Percentiles rank a stretch among this genome's conserved stretches.
phyloP scores from a whole-genome alignment of 1,140 invertebrate genomes.

The Psilanteris sp. region DNA sequence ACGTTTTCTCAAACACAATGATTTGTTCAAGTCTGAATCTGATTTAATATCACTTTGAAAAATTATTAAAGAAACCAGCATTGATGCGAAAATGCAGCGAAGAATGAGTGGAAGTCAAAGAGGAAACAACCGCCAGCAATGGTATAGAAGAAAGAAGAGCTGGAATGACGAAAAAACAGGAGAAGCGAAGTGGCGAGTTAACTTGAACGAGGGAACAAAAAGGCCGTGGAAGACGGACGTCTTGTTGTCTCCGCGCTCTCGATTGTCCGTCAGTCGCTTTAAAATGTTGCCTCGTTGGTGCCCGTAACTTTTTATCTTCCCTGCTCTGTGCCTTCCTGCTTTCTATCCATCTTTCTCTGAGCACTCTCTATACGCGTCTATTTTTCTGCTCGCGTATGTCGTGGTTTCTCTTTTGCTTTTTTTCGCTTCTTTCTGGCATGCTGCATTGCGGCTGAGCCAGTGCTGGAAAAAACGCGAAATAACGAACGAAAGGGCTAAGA shows the following conservation, averaged over 20 bases:
- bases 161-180: slow-evolving; percentile 38
- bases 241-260: slow-evolving; percentile 67
- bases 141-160: slow-evolving; percentile 32
- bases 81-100: slow-evolving; percentile 29
- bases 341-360: slow-evolving; percentile 49
- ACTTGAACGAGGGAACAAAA: slow-evolving; percentile 50
- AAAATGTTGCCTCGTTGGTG: slow-evolving; percentile 63
- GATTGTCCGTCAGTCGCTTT: slow-evolving; percentile 71
- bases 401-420: slow-evolving; percentile 41
- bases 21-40: background rate
- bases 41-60: slow-evolving; percentile 6
- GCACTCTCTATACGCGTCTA: slow-evolving; percentile 49
- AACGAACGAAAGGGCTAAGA: slow-evolving; percentile 69
- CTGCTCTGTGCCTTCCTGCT: slow-evolving; percentile 47
- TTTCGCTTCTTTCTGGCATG: slow-evolving; percentile 53
- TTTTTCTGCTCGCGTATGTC: slow-evolving; percentile 52
- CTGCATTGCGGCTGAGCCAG: slow-evolving; percentile 45
- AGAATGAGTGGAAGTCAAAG: slow-evolving; percentile 40
- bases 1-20: too few species aligned
- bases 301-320: slow-evolving; percentile 50
- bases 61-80: slow-evolving; percentile 43
- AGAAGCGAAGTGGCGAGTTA: slow-evolving; percentile 55
- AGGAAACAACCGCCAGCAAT: slow-evolving; percentile 11
- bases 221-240: slow-evolving; percentile 60
- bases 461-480: slow-evolving; percentile 70